Evolutionary conservation across 1,140 invertebrate genomes (phyloP).

Genomic region (Leptonema lineaticorne): DNA sequence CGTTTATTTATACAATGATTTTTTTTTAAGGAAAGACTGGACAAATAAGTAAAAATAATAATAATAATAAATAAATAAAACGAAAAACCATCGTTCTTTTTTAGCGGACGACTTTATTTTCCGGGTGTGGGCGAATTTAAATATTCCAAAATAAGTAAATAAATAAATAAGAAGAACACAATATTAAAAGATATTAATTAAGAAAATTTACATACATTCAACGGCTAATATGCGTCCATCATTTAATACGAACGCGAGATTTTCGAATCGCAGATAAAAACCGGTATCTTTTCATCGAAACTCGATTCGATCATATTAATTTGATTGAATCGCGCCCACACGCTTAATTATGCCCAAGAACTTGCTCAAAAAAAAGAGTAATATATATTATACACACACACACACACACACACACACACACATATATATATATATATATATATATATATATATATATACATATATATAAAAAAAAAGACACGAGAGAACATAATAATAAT

Average conservation of each 20-base stretch:
- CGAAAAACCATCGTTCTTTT: too few relatives aligned
- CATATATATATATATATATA: too few relatives aligned
- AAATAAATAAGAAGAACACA: neutral
- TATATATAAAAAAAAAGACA: neutral
- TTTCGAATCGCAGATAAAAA: slow-evolving; percentile 14
- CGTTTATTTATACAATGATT: too few relatives aligned
- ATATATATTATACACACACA: too few relatives aligned
- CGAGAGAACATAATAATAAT: neutral
- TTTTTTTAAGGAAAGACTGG: too few relatives aligned
- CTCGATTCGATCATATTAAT: slow-evolving; percentile 30
- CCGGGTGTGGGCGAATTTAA: too few relatives aligned
- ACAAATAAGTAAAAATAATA: too few relatives aligned
- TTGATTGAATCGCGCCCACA: slow-evolving; percentile 32
- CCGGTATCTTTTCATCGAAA: slow-evolving; percentile 30
- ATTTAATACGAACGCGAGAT: neutral
- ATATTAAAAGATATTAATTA: slow-evolving; percentile 20
- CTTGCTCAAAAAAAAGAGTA: neutral
- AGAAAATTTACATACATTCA: slow-evolving; percentile 9
- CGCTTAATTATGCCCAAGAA: slow-evolving; percentile 19
- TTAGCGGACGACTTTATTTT: too few relatives aligned
- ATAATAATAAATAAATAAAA: too few relatives aligned
- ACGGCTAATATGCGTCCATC: slow-evolving; percentile 14
- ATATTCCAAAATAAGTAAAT: too few relatives aligned
- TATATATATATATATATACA: too few relatives aligned
- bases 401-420: too few relatives aligned